Percentiles rank a stretch among this genome's conserved stretches.
These are phyloP conservation scores for Danaus plexippus DNA, from an alignment of 1,140 invertebrate genomes.

Conservation along the genomic window DNA sequence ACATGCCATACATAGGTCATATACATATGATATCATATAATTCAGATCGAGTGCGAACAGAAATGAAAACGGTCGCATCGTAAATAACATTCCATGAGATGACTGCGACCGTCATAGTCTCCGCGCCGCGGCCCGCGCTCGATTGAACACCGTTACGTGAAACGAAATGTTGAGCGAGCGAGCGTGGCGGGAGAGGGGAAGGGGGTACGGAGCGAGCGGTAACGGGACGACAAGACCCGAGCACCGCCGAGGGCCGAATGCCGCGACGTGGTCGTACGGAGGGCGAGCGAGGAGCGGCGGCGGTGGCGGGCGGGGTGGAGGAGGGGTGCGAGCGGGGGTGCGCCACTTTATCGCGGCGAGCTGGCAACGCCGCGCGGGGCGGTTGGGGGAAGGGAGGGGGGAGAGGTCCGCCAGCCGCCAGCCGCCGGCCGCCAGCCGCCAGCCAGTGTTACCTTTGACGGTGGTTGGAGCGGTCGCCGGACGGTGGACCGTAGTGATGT, in stretches of 20 bases:
- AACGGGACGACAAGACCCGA: conserved; percentile 56
- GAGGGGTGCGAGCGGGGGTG: conserved; percentile 61
- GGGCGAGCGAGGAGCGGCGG: conserved; percentile 64
- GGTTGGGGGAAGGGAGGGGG: conserved; percentile 29
- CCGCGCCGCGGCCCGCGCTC: conserved; percentile 67
- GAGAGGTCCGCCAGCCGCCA: conserved; percentile 46
- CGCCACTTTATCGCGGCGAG: conserved; percentile 68
- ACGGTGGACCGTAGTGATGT: conserved; percentile 62
- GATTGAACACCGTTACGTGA: conserved; percentile 71
- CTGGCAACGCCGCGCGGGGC: conserved; percentile 66
- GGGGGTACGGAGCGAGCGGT: conserved; percentile 18
- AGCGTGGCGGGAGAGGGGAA: conserved; percentile 37
- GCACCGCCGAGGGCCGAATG: conserved; percentile 51
- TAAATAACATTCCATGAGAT: conserved; percentile 30
- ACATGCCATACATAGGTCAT: too few relatives aligned
- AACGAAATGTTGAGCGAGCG: conserved; percentile 66
- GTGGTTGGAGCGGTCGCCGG: conserved; percentile 60
- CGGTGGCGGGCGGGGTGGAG: conserved; percentile 66
- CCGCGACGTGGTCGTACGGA: conserved; percentile 52
- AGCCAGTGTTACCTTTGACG: conserved; percentile 71
- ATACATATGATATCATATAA: too few relatives aligned
- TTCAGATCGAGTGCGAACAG: too few relatives aligned
- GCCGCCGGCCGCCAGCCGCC: conserved; percentile 63
- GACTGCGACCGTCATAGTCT: conserved; percentile 49
- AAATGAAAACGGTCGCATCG: too few relatives aligned